Evolutionary conservation across 53 echinoderm and acorn worm species (phyloP).

Genomic region (Crossaster papposus): DNA sequence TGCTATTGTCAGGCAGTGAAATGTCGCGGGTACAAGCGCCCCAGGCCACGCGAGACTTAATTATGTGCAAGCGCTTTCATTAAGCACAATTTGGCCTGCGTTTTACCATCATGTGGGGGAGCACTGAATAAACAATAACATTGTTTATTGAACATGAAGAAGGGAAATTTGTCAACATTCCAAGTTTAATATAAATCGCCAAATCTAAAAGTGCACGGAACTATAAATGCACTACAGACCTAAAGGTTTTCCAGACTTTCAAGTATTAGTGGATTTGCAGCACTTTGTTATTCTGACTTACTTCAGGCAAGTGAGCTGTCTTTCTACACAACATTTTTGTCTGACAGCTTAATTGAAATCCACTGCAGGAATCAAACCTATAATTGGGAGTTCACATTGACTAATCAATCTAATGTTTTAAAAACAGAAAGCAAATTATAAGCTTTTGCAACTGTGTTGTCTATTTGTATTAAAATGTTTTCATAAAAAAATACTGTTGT

Average conservation of each 20-base stretch:
- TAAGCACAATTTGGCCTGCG: conserved; percentile 27
- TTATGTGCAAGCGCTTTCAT: conserved; percentile 54
- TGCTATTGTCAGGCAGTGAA: conserved; percentile 41
- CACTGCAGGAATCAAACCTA: background rate
- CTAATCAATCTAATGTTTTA: too few species aligned
- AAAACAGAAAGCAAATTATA: background rate
- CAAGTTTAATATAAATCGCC: conserved; percentile 1
- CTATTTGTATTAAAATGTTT: too few species aligned
- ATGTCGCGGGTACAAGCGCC: conserved; percentile 44
- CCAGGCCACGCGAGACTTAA: conserved; percentile 28
- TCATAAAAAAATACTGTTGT: too few species aligned
- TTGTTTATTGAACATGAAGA: conserved; percentile 57
- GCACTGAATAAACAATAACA: conserved; percentile 55
- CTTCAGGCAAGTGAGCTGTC: background rate
- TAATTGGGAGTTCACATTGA: too few species aligned
- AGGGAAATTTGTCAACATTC: background rate
- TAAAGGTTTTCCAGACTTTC: background rate
- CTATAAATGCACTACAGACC: background rate
- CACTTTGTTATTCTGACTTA: background rate
- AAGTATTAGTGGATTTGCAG: background rate
- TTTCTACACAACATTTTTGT: background rate
- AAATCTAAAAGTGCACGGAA: conserved; percentile 13
- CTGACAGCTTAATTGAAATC: background rate
- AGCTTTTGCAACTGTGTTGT: too few species aligned
- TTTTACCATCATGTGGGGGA: conserved; percentile 20